Conservation (phyloP, 2,797 vertebrate genomes). For the Morus bassanus region DNA sequence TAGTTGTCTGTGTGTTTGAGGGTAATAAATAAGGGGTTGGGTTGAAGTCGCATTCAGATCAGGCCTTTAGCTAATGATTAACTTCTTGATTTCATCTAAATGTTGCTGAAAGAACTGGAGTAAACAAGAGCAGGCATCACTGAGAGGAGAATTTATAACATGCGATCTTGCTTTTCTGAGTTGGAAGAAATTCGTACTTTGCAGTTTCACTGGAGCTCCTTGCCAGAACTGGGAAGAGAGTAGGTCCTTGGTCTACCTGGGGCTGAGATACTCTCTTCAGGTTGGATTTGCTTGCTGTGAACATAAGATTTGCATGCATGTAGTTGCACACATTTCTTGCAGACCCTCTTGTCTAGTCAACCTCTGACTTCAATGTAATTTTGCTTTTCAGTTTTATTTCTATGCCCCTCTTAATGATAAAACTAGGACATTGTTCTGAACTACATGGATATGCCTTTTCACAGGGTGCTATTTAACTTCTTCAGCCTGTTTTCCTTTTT, state of each 20-base stretch:
- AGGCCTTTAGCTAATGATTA: not conserved
- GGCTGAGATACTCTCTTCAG: not conserved
- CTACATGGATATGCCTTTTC: not conserved
- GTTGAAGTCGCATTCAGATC: not conserved
- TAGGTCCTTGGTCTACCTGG: not conserved
- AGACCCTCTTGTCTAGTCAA: not conserved
- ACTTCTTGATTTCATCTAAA: not conserved
- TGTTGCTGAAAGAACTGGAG: not conserved
- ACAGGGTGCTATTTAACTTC: not conserved
- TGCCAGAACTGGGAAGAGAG: not conserved
- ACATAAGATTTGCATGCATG: not conserved
- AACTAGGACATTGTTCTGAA: not conserved
- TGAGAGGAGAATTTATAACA: not conserved
- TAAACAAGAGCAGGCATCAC: not conserved
- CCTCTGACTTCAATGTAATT: not conserved
- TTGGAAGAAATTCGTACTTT: not conserved
- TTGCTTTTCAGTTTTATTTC: not conserved
- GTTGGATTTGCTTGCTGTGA: not conserved
- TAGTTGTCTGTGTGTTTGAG: not conserved
- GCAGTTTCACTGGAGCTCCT: not conserved
- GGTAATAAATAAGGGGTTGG: not conserved
- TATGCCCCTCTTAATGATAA: not conserved
- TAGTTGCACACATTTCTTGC: not conserved
- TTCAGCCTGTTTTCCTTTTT: not conserved
- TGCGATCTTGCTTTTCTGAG: not conserved